phyloP scores from a whole-genome alignment of 2,888 invertebrate genomes.

The Conus canariensis region DNA sequence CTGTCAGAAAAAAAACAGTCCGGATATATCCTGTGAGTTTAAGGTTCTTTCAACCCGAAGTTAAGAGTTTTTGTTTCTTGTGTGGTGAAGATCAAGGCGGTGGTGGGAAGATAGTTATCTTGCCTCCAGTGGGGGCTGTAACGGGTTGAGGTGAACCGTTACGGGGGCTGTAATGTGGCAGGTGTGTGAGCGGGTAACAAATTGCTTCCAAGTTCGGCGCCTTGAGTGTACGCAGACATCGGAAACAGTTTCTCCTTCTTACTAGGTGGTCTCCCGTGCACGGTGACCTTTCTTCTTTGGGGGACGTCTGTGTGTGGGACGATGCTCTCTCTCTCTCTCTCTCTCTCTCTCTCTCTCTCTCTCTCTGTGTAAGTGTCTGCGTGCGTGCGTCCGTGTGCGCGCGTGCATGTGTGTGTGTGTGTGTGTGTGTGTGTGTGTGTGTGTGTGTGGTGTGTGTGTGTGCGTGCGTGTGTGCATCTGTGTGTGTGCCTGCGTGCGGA shows the following conservation, averaged over 20 bases:
- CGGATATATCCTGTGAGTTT: too few species aligned
- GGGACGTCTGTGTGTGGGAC: not conserved
- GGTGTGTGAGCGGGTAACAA: not conserved
- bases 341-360: not conserved
- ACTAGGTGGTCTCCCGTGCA: not conserved
- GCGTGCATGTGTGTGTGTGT: not conserved
- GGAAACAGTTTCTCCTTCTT: not conserved
- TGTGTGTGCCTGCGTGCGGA: constrained; percentile 44
- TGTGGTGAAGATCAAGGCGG: too few species aligned
- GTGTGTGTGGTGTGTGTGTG: constrained; percentile 22
- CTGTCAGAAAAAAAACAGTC: too few species aligned
- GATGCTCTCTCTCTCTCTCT: too few species aligned
- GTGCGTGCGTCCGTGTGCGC: not conserved
- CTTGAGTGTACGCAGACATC: not conserved
- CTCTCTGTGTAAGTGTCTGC: not conserved
- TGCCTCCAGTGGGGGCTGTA: too few species aligned
- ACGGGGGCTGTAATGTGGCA: not conserved
- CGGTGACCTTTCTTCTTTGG: not conserved
- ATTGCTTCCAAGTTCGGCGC: not conserved
- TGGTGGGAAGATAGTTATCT: too few species aligned
- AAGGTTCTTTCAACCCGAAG: too few species aligned
- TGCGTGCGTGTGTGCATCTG: constrained; percentile 37
- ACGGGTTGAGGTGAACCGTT: not conserved
- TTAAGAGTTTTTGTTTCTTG: too few species aligned
- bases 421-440: not conserved